Evolutionary conservation across 2,888 invertebrate species (phyloP).

Genomic region (Himalopsyche anomala): DNA sequence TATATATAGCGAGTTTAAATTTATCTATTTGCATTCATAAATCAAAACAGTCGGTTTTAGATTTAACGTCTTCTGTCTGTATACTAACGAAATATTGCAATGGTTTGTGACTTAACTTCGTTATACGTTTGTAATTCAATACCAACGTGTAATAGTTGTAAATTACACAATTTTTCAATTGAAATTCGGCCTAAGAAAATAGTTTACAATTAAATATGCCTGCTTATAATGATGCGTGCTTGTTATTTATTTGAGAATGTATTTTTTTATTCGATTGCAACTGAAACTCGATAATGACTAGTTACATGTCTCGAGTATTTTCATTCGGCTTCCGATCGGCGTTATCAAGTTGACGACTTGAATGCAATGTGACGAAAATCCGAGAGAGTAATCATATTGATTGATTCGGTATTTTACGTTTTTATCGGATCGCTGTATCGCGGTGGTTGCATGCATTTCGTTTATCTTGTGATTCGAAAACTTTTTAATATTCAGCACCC

Average conservation of each 20-base stretch:
- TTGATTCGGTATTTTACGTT: conserved; percentile 10
- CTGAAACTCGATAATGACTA: background rate
- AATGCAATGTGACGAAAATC: conserved; percentile 36
- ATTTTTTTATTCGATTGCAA: background rate
- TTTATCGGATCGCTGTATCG: conserved; percentile 33
- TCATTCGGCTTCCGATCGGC: background rate
- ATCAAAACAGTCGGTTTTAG: no score
- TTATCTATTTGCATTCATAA: no score
- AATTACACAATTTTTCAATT: no score
- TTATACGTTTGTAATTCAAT: no score
- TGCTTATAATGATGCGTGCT: background rate
- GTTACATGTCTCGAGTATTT: background rate
- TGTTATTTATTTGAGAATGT: no score
- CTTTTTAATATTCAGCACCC: background rate
- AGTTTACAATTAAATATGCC: background rate
- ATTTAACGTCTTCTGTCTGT: no score
- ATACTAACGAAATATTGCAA: no score
- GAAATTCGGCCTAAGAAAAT: background rate
- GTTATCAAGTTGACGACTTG: conserved; percentile 4
- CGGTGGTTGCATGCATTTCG: conserved; percentile 2
- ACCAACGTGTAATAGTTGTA: no score
- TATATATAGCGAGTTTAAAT: no score
- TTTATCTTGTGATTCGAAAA: background rate
- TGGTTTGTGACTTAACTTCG: no score
- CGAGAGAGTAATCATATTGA: conserved; percentile 19